Evolutionary conservation across 2,888 invertebrate species (phyloP), one percentile per base, ranked within the genome.

Genomic region (Agonum fuliginosum): DNA sequence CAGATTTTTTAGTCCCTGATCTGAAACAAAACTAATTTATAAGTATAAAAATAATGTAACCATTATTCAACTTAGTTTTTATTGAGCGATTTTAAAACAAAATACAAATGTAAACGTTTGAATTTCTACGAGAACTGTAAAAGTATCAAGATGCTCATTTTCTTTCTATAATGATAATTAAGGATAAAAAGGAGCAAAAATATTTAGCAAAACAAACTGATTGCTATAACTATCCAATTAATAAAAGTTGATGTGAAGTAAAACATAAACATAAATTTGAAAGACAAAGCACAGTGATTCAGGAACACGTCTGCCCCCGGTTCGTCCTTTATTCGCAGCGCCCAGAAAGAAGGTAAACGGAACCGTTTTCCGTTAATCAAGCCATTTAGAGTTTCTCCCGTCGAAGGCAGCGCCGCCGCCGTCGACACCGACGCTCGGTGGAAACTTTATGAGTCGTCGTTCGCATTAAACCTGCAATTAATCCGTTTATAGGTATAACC

Each of bases 401-500:
- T 30, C 58, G 43, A 43, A 41, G 30, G 37, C 37, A 48, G 34
- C 51, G 58, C 73, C 54, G 12, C 37, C 12, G 65, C 74, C 19
- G 24, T 10, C 67, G 17, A 6, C 34, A 27, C 34, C 71, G 70
- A 8, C 70, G 34, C 30, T 30, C 30, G 27, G 46, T 5, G 67
- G 17, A 51, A 75, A 75, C 65, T 75, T 75, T 75, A 75, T 67
- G 75, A 67, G 67, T 67, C 67, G 65, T 34, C 67, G 75, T 46
- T 67, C 48, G 75, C 75, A 75, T 75, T 75, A 75, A 75, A 75
- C 75, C 67, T 67, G 75, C 75, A 75, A 75, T 75, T 75, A 75
- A 75, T 75, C 75, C 75, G 75, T 67, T 75, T 75, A 75, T 75
- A 75, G 75, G 75, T 75, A 75, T 75, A 65, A 75, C 75, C 65